Evolutionary conservation across 2,888 invertebrate genomes (phyloP), one percentile per base, ranked within the genome.

Genomic region (Lasioglossum pauxillum): DNA sequence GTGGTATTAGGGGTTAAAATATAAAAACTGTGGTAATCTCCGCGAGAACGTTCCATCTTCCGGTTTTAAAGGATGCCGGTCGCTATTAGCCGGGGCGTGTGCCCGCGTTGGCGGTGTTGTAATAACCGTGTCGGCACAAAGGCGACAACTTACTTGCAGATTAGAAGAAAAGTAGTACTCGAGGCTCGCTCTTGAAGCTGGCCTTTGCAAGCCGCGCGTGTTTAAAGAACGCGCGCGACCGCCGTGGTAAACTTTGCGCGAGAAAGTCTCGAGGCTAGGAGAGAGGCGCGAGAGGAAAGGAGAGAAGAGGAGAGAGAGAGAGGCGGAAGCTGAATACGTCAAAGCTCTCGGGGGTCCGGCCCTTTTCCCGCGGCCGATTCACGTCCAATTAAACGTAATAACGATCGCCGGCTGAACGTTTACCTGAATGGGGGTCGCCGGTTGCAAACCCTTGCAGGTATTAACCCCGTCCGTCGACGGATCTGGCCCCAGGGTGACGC

Each of bases 141-240:
- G 74, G 84, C 84, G 80, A 80, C 80, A 79, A 87, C 85, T 86
- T 82, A 85, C 82, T 64, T 71, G 82, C 79, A 74, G 82, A 87
- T 87, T 87, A 87, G 80, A 80, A 83, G 86, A 86, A 87, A 87
- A 86, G 86, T 86, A 78, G 77, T 77, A 75, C 86, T 87, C 44
- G 73, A 86, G 86, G 86, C 71, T 72, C n/a, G 64, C 77, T 78
- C 86, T 82, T 72, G 77, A 80, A 80, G 72, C 69, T 16, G 27
- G 67, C 67, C 75, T 86, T 86, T 86, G 75, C 77, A 75, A 60
- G 81, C 53, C 76, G 49, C 80, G 74, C 86, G 71, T 85, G 80
- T 87, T 87, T 86, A 80, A 83, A 87, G 82, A 83, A 67, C 85
- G 69, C 57, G 60, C 53, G 57, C 67, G 35, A 10, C 23, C 23